These are phyloP conservation scores for Cichlasoma orientale DNA, from an alignment of 2,797 vertebrate species.

Conservation along the genomic window DNA sequence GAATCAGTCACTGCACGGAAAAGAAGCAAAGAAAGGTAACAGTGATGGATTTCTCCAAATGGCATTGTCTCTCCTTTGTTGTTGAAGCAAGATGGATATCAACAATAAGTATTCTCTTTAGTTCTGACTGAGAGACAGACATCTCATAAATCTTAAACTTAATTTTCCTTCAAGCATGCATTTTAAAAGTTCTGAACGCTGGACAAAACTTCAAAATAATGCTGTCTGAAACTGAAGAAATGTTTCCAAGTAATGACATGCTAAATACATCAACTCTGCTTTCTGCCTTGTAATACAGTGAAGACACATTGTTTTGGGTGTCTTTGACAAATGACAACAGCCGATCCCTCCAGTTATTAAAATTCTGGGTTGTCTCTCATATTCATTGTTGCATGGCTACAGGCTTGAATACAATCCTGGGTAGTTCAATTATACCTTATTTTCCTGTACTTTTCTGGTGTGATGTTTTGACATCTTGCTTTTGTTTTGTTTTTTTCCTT, in stretches of 20 bases:
- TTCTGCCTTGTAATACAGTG: constrained; percentile 46
- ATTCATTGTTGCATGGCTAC: constrained; percentile 49
- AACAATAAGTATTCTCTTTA: constrained; percentile 50
- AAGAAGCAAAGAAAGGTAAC: constrained; percentile 17
- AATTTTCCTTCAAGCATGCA: constrained; percentile 41
- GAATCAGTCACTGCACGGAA: constrained; percentile 23
- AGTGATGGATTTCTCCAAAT: constrained; percentile 55
- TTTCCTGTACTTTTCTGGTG: constrained; percentile 38
- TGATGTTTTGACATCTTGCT: constrained; percentile 37
- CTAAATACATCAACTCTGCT: constrained; percentile 44
- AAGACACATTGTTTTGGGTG: constrained; percentile 49
- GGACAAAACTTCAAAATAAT: constrained; percentile 16
- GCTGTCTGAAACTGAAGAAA: constrained; percentile 19
- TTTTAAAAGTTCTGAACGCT: constrained; percentile 31
- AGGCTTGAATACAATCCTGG: constrained; percentile 42
- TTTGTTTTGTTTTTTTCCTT: neutral
- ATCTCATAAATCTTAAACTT: constrained; percentile 40
- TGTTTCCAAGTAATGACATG: constrained; percentile 43
- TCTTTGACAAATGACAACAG: constrained; percentile 64
- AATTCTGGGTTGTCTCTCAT: constrained; percentile 56
- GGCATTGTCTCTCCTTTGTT: constrained; percentile 42
- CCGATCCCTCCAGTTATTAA: constrained; percentile 53
- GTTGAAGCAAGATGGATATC: constrained; percentile 53
- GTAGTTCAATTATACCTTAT: constrained; percentile 56
- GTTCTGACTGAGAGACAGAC: constrained; percentile 41